phyloP scores from a whole-genome alignment of 2,888 invertebrate species.

The Saturnia japonica region DNA sequence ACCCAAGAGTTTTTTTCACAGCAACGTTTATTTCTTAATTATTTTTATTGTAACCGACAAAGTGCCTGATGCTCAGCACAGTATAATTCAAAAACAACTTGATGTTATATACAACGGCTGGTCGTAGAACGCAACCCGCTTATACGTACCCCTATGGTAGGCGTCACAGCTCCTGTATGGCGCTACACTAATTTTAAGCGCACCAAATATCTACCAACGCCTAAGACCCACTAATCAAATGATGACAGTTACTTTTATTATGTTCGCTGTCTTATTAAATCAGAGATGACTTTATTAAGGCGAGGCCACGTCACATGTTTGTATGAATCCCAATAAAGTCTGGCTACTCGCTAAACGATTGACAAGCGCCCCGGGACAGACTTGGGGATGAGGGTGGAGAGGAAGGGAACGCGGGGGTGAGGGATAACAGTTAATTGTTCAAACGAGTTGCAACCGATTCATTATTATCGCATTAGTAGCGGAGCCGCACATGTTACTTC shows the following conservation, averaged over 20 bases:
- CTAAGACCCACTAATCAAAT: neutral
- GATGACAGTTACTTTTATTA: neutral
- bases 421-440: constrained; percentile 54
- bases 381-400: neutral
- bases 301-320: neutral
- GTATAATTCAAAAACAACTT: too few relatives aligned
- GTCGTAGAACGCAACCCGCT: too few relatives aligned
- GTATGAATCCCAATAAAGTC: constrained; percentile 8
- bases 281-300: neutral
- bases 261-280: neutral
- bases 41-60: too few relatives aligned
- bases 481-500: neutral
- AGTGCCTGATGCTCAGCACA: too few relatives aligned
- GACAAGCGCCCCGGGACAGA: constrained; percentile 5
- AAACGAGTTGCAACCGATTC: constrained; percentile 58
- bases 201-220: neutral
- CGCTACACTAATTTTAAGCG: too few relatives aligned
- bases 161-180: too few relatives aligned
- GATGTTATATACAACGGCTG: too few relatives aligned
- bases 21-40: too few relatives aligned
- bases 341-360: neutral
- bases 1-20: too few relatives aligned
- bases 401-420: constrained; percentile 25
- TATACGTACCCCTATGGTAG: too few relatives aligned
- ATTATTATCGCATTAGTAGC: constrained; percentile 36